Base-by-base conservation (phyloP, 92 coral and sea anemone species). In the Parazoanthus swiftii region DNA sequence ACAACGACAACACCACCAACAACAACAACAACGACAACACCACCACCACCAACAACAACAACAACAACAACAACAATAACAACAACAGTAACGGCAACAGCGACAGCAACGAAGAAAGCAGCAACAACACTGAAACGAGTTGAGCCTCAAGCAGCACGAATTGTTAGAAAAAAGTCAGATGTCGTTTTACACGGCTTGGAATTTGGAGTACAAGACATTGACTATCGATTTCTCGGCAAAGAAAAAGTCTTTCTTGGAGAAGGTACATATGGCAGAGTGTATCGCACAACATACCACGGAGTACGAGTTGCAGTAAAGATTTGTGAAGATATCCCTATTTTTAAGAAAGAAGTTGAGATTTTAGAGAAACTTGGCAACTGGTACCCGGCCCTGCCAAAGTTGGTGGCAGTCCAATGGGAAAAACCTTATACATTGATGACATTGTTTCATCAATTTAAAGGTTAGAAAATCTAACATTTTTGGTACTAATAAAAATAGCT, bases 331-430 rank as follows among this genome's bases (percentile, higher is more conserved):
- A 11, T 26, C 20, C 37, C 37, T 14, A 72, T 26, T 13, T 72
- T 72, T 26, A 29, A 33, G 76, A 72, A 72, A 72, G 76, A 72
- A 72, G 76, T 72, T 33, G n/a, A 14, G 76, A 72, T 72, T 16
- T 36, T 33, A 36, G 20, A 72, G 76, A 72, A 36, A n/a, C 76
- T 33, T 11, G 76, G 76, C 6, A 72, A 72, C 76, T 72, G 76
- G 76, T 3, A 72, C 76, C 76, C 76, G 16, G 76, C 76, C 1
- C 2, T 72, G 20, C 76, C 76, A 29, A 72, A 72, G 39, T 36
- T 72, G 76, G 39, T 72, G 6, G 76, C 76, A 72, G 76, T 21
- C 16, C 76, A 15, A 10, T 72, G 76, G 76, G 5, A 36, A 16
- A 72, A 29, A 33, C 76, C 76, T 15, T 72, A 33, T 33, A 72